Percentiles rank a stretch among this genome's conserved stretches.
phyloP scores from a whole-genome alignment of 2,113 vertebrate genomes.

The Ramphastos sulfuratus region DNA sequence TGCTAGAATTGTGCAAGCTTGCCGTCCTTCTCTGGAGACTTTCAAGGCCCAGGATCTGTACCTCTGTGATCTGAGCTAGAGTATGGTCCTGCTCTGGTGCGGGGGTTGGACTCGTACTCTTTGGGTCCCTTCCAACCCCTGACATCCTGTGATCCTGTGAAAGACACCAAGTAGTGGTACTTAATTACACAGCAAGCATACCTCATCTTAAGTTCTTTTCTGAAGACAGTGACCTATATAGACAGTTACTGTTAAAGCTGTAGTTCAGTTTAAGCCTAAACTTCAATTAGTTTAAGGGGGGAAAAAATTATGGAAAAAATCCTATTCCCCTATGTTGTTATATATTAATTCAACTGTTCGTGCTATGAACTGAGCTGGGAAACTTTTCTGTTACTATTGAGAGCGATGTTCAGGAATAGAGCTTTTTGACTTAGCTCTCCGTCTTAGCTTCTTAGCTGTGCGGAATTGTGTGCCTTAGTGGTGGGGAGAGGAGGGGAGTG shows the following conservation, averaged over 20 bases:
- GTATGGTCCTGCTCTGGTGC: too few relatives aligned
- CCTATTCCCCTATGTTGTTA: background rate
- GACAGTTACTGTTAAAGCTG: background rate
- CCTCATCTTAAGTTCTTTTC: background rate
- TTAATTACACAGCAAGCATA: background rate
- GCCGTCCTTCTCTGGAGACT: background rate
- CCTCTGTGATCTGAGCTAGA: too few relatives aligned
- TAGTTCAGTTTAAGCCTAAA: background rate
- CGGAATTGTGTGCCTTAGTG: fast-evolving
- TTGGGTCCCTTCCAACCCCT: too few relatives aligned
- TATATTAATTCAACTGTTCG: background rate
- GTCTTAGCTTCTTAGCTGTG: background rate
- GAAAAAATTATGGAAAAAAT: background rate
- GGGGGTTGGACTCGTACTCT: too few relatives aligned
- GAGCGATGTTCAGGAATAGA: background rate
- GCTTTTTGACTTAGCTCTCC: background rate
- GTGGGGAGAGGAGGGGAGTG: background rate
- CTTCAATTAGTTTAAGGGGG: background rate
- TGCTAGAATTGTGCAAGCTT: background rate
- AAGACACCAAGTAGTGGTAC: background rate
- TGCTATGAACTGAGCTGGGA: background rate
- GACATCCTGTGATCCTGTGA: background rate
- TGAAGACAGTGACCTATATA: background rate
- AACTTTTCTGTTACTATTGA: background rate
- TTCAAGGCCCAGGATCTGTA: too few relatives aligned